Conservation (phyloP, 2,888 invertebrate genomes). For the Cataglyphis livida region DNA sequence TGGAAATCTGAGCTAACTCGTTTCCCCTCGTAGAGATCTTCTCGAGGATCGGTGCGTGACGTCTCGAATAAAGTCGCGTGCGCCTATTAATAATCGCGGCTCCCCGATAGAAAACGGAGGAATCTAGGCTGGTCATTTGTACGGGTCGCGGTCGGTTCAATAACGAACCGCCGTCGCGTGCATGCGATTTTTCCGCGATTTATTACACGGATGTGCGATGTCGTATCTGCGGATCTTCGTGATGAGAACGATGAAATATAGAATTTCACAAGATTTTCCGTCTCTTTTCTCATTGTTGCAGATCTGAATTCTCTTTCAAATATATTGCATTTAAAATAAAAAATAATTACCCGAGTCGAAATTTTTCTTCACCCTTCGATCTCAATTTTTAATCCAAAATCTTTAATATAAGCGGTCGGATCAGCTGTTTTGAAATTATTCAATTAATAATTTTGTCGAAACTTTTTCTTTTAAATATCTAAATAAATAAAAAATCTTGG, state of each 20-base stretch:
- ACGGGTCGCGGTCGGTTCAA: slow-evolving; percentile 37
- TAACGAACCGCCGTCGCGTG: slow-evolving; percentile 22
- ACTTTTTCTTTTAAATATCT: too few species aligned
- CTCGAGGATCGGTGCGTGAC: slow-evolving; percentile 60
- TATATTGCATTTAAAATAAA: neutral
- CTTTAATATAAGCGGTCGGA: too few species aligned
- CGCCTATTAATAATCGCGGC: slow-evolving; percentile 65
- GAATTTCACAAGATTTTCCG: slow-evolving; percentile 2
- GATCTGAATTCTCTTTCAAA: neutral
- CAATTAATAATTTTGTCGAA: too few species aligned
- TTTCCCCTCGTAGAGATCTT: slow-evolving; percentile 39
- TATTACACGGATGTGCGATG: slow-evolving; percentile 19
- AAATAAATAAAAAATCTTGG: too few species aligned
- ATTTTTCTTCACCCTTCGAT: neutral
- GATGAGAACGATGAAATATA: slow-evolving; percentile 17
- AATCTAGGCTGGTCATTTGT: slow-evolving; percentile 66
- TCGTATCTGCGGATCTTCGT: slow-evolving; percentile 43
- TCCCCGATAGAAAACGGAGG: slow-evolving; percentile 62
- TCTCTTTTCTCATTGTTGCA: neutral
- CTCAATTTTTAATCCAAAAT: neutral
- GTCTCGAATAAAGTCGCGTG: slow-evolving; percentile 70
- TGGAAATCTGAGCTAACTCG: slow-evolving; percentile 61
- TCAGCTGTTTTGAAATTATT: too few species aligned
- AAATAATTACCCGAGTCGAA: neutral
- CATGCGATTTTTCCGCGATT: slow-evolving; percentile 37